Evolutionary conservation across 2,797 vertebrate genomes (phyloP).

Genomic region (Spinus olivaceus): DNA sequence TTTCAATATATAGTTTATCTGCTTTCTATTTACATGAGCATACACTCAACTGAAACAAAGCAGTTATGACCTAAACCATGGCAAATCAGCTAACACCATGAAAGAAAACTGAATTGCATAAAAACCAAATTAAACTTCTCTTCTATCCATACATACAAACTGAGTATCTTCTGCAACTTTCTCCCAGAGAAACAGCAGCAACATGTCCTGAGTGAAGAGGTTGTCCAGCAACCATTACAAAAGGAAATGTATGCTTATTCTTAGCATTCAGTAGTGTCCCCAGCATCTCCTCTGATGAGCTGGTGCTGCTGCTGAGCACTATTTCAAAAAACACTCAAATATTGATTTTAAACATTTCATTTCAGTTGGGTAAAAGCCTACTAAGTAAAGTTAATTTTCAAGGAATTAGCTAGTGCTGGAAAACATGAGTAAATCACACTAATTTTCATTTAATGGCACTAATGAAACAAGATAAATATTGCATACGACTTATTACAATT

Average conservation of each 20-base stretch:
- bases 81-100: neutral
- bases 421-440: conserved; percentile 34
- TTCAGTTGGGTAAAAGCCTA: conserved; percentile 54
- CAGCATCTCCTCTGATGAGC: neutral
- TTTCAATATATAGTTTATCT: neutral
- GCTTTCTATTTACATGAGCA: neutral
- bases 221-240: neutral
- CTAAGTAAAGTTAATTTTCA: conserved; percentile 65
- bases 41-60: neutral
- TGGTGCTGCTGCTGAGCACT: conserved; percentile 32
- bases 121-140: neutral
- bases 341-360: conserved; percentile 73
- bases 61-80: neutral
- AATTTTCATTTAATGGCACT: conserved; percentile 60
- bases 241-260: neutral
- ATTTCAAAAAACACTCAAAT: conserved; percentile 60
- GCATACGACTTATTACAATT: conserved; percentile 53
- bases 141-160: neutral
- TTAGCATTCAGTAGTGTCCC: neutral
- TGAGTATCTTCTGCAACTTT: neutral
- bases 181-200: neutral
- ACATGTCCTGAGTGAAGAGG: neutral
- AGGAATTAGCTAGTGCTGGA: conserved; percentile 56
- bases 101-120: neutral
- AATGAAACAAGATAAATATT: conserved; percentile 69